Conservation (phyloP, 2,113 vertebrate genomes). For the Colius striatus region DNA sequence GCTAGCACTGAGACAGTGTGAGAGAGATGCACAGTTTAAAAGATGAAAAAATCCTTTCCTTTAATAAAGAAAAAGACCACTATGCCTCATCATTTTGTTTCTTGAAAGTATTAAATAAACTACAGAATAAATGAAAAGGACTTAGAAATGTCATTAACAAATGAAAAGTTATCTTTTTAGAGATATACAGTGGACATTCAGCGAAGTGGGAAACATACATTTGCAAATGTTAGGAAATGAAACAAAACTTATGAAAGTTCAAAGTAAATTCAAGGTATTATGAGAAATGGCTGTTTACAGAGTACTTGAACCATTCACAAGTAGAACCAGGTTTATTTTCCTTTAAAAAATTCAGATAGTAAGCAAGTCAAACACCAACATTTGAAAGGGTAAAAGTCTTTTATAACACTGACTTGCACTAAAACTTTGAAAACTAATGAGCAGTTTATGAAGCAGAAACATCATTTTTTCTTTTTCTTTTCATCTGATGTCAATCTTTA, state of each 20-base stretch:
- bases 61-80: neutral
- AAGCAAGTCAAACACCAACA: neutral
- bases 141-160: neutral
- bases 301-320: neutral
- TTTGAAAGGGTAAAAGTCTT: neutral
- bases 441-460: neutral
- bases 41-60: neutral
- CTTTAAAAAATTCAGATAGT: neutral
- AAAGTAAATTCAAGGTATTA: neutral
- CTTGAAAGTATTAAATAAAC: neutral
- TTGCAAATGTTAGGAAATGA: neutral
- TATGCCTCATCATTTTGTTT: neutral
- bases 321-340: neutral
- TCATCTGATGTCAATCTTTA: neutral
- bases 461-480: neutral
- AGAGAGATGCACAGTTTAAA: neutral
- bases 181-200: neutral
- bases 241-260: neutral
- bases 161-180: neutral
- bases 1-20: accelerated
- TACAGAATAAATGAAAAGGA: neutral
- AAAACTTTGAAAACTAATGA: neutral
- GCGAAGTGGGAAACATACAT: neutral
- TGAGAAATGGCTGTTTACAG: neutral
- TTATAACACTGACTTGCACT: neutral